Evolutionary conservation across 2,888 invertebrate species (phyloP), one percentile per base, ranked within the genome.

Genomic region (Melanostoma scalare): DNA sequence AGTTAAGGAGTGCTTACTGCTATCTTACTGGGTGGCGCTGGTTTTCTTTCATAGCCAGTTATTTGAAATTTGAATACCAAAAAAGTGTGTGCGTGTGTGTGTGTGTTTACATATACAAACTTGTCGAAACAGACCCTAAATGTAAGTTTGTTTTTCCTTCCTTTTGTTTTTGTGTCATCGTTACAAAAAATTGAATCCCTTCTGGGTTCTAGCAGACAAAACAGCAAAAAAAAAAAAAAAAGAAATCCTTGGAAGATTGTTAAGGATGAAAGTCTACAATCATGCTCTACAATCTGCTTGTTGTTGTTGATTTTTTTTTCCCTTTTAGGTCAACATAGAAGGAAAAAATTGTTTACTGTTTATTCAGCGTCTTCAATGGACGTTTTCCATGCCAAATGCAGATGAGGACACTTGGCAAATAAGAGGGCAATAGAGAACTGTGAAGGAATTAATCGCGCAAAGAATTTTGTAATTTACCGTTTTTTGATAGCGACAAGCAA

Each of bases 361-460:
- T 58, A 42, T 42, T 44, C 58, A 58, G 10, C 42, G 33, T 42
- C 42, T n/a, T 42, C 6, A 42, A 58, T 42, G 33, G 5, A 44
- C 42, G n/a, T 58, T 58, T n/a, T 42, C 58, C 31, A 58, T 42
- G 20, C 31, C n/a, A 20, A 42, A n/a, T 46, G 33, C 20, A 46
- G 20, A 3, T 20, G 35, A 61, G 46, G 61, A 36, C 61, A 10
- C 35, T 61, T 58, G 42, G 31, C 33, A 20, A 46, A 61, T 6
- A 36, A 61, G 9, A 46, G 46, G 31, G 6, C 20, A 46, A 46
- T 46, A 36, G 46, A 35, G 33, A 10, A 36, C 42, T 58, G 6
- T 58, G 40, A 3, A 42, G 42, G 46, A 61, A 46, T 61, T 46
- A 61, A 61, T 61, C 35, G 61, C 35, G 46, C 61, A 61, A 36